These are phyloP conservation scores for Drosophila kanekoi DNA, from an alignment of 2,888 invertebrate genomes.

Conservation along the genomic window DNA sequence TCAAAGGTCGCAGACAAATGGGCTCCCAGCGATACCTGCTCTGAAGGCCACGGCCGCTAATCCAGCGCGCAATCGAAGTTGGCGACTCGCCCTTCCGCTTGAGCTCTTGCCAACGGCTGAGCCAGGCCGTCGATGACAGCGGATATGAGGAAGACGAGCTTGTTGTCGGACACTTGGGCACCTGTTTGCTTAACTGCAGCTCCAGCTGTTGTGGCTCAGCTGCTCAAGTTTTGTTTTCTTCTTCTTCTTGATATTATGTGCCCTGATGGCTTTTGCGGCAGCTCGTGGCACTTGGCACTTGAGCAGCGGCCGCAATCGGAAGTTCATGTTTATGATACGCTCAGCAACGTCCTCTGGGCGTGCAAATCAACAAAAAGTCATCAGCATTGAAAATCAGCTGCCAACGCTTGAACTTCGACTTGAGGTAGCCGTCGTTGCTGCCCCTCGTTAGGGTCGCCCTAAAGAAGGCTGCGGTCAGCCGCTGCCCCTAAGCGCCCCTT, in stretches of 20 bases:
- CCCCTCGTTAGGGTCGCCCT: slow-evolving; percentile 17
- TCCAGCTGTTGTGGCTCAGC: slow-evolving; percentile 69
- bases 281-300: slow-evolving; percentile 71
- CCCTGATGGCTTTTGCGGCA: slow-evolving; percentile 45
- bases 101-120: slow-evolving; percentile 29
- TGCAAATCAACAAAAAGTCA: slow-evolving; percentile 30
- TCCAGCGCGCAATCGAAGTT: slow-evolving; percentile 18
- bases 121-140: slow-evolving; percentile 44
- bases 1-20: slow-evolving; percentile 25
- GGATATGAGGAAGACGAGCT: slow-evolving; percentile 60
- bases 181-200: slow-evolving; percentile 59
- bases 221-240: slow-evolving; percentile 47
- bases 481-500: not conserved
- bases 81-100: slow-evolving; percentile 54
- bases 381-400: slow-evolving; percentile 54
- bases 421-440: slow-evolving; percentile 10
- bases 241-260: slow-evolving; percentile 11
- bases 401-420: slow-evolving; percentile 19
- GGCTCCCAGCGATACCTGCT: slow-evolving; percentile 23
- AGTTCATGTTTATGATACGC: slow-evolving; percentile 72
- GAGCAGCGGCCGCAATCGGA: slow-evolving; percentile 67
- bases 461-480: slow-evolving; percentile 12
- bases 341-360: slow-evolving; percentile 33
- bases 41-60: slow-evolving; percentile 47
- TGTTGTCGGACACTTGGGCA: slow-evolving; percentile 42